Evolutionary conservation across 2,113 vertebrate genomes (phyloP).

Genomic region (Cyphomyrus discorhynchus): DNA sequence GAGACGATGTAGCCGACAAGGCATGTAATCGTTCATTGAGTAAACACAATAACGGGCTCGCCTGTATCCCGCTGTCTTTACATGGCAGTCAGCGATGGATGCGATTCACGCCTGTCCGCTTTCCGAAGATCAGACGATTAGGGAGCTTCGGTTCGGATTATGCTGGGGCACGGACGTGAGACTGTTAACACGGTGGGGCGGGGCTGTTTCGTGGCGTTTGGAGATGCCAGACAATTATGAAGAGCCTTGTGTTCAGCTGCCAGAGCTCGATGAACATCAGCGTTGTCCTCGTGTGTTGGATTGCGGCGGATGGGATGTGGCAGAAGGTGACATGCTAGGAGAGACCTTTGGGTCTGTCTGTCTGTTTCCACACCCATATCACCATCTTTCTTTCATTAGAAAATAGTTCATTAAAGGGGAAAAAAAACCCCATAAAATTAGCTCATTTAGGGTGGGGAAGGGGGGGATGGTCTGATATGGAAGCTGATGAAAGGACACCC

Average conservation of each 20-base stretch:
- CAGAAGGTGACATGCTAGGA: background rate
- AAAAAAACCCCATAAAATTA: background rate
- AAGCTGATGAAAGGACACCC: background rate
- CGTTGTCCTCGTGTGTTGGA: background rate
- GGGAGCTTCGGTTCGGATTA: background rate
- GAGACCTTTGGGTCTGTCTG: background rate
- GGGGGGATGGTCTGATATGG: background rate
- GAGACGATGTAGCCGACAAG: background rate
- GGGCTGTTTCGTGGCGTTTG: background rate
- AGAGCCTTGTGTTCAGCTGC: background rate
- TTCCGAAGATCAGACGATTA: background rate
- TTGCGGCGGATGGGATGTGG: background rate
- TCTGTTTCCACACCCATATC: background rate
- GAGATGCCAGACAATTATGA: background rate
- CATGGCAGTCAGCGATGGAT: background rate
- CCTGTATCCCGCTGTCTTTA: background rate
- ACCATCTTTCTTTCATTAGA: background rate
- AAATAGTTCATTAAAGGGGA: background rate
- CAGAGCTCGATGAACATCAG: background rate
- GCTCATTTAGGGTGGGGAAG: background rate
- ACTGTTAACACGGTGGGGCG: background rate
- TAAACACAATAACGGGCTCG: background rate
- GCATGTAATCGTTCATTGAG: constrained; percentile 6
- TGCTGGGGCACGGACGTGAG: background rate
- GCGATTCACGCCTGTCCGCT: background rate